phyloP scores from a whole-genome alignment of 2,888 invertebrate genomes.

The Andrena dorsata region DNA sequence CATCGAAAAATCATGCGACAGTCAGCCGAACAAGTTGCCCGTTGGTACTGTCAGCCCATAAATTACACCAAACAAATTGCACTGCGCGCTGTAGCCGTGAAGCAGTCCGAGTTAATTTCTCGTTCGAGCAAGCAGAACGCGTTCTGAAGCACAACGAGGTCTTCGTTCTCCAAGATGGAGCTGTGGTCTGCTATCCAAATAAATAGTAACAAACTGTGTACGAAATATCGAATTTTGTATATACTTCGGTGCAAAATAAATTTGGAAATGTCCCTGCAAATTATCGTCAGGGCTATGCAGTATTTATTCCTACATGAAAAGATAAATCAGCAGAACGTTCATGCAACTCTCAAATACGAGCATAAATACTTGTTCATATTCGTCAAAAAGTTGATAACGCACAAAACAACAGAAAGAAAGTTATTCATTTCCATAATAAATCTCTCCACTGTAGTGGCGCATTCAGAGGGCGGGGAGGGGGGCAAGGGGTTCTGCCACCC shows the following conservation, averaged over 20 bases:
- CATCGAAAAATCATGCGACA: conserved; percentile 52
- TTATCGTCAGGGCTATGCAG: no score
- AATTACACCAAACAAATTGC: conserved; percentile 51
- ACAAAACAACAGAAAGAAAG: no score
- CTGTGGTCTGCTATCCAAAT: neutral
- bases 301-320: no score
- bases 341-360: no score
- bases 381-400: neutral
- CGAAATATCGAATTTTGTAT: neutral
- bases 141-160: conserved; percentile 27
- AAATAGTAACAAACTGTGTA: neutral
- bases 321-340: no score
- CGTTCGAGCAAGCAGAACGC: conserved; percentile 44
- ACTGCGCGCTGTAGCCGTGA: conserved; percentile 34
- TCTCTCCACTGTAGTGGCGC: no score
- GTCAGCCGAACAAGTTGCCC: conserved; percentile 41
- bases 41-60: conserved; percentile 46
- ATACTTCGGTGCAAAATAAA: neutral
- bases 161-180: conserved; percentile 1
- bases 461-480: no score
- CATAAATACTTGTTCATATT: no score
- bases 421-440: no score
- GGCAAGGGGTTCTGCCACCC: no score
- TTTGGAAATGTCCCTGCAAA: neutral
- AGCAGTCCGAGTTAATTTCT: conserved; percentile 50